phyloP scores from a whole-genome alignment of 2,113 vertebrate genomes.

The Crocuta crocuta region DNA sequence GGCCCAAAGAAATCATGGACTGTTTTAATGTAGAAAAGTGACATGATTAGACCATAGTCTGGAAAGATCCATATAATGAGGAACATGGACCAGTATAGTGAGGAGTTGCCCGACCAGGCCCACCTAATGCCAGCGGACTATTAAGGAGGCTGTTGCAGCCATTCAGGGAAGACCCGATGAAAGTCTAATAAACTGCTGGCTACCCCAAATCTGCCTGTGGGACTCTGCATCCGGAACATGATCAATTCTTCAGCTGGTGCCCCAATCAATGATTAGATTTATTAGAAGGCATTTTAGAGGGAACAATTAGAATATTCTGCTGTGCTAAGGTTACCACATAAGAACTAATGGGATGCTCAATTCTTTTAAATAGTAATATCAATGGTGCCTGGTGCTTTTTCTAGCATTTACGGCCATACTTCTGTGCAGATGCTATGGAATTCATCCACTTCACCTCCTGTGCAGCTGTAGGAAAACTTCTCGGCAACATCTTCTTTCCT shows the following conservation, averaged over 20 bases:
- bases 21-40: background rate
- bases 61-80: background rate
- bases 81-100: background rate
- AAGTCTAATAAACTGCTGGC: background rate
- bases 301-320: conserved; percentile 13
- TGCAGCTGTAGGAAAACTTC: background rate
- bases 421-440: background rate
- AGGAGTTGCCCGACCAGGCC: background rate
- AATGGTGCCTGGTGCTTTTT: background rate
- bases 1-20: background rate
- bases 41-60: background rate
- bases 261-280: background rate
- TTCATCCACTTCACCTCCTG: background rate
- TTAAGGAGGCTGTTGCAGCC: background rate
- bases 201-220: background rate
- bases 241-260: background rate
- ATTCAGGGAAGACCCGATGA: background rate
- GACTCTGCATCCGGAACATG: background rate
- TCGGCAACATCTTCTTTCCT: background rate
- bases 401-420: background rate
- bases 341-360: background rate
- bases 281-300: background rate
- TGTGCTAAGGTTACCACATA: background rate
- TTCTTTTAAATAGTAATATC: background rate
- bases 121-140: background rate